A percentile compares a stretch with the other conserved stretches of the same genome.
These are phyloP conservation scores for Drosophila pseudoobscura DNA, from an alignment of 1,140 invertebrate genomes.

Conservation along the genomic window DNA sequence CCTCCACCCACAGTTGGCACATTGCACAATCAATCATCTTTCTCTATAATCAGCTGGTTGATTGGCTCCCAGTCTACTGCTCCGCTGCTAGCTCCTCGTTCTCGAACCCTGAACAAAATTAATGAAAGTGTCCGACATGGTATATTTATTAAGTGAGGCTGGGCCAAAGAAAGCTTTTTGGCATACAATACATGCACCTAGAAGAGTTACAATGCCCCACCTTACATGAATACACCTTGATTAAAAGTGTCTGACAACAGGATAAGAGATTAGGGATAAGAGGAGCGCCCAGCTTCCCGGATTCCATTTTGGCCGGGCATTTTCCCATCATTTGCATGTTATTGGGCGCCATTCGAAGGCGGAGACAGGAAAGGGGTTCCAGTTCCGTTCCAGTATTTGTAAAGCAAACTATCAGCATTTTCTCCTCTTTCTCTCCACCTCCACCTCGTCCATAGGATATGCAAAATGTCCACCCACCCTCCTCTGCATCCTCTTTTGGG, in stretches of 20 bases:
- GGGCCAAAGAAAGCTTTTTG: background rate
- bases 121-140: constrained; percentile 45
- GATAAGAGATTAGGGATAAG: constrained; percentile 17
- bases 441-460: background rate
- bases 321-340: constrained; percentile 59
- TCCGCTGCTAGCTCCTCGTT: background rate
- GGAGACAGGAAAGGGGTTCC: background rate
- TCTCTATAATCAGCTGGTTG: constrained; percentile 38
- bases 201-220: too few species aligned
- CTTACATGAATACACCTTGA: constrained; percentile 20
- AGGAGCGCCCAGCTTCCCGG: constrained; percentile 1
- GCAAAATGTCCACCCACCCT: constrained; percentile 2
- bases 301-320: constrained; percentile 25
- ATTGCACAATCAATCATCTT: constrained; percentile 37
- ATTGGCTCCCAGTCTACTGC: background rate
- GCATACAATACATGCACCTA: too few species aligned
- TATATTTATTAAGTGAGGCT: too few species aligned
- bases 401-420: constrained; percentile 29
- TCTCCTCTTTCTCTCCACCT: constrained; percentile 17
- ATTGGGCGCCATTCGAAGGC: constrained; percentile 41
- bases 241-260: constrained; percentile 12
- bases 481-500: background rate
- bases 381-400: constrained; percentile 5
- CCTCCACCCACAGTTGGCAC: too few species aligned
- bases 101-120: constrained; percentile 29